phyloP scores from a whole-genome alignment of 2,888 invertebrate species.

The Ypsolopha scabrella region DNA sequence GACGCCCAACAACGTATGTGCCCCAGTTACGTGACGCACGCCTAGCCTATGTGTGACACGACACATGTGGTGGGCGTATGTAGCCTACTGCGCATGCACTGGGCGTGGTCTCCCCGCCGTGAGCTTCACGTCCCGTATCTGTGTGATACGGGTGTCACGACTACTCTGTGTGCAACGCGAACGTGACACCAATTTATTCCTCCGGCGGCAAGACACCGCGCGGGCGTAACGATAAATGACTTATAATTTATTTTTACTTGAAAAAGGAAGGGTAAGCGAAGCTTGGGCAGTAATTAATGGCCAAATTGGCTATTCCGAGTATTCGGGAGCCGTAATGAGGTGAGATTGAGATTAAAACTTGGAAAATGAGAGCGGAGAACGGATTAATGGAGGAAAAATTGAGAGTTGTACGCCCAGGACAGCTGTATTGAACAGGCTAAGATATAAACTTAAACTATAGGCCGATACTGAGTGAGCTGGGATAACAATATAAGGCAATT shows the following conservation, averaged over 20 bases:
- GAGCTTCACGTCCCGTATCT: slow-evolving; percentile 30
- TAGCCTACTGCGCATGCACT: slow-evolving; percentile 44
- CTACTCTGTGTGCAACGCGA: slow-evolving; percentile 26
- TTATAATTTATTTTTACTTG: slow-evolving; percentile 69
- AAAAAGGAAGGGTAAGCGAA: slow-evolving; percentile 56
- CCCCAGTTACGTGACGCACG: slow-evolving; percentile 34
- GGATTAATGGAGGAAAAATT: slow-evolving; percentile 41
- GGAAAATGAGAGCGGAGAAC: slow-evolving; percentile 48
- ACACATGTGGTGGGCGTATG: slow-evolving; percentile 42
- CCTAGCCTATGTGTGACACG: slow-evolving; percentile 20
- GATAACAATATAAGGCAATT: no score
- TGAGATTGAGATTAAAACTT: slow-evolving; percentile 67
- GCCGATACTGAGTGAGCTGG: neutral
- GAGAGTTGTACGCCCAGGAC: slow-evolving; percentile 3
- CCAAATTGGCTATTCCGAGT: slow-evolving; percentile 66
- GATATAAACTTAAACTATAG: neutral
- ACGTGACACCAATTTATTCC: slow-evolving; percentile 58
- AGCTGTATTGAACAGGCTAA: neutral
- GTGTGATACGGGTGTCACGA: slow-evolving; percentile 28
- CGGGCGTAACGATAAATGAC: slow-evolving; percentile 57
- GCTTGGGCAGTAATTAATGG: slow-evolving; percentile 55
- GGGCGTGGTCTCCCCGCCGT: slow-evolving; percentile 41
- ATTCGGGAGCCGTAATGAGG: slow-evolving; percentile 66
- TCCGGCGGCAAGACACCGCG: slow-evolving; percentile 26
- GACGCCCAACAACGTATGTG: slow-evolving; percentile 20